Percentiles rank a stretch among this genome's conserved stretches.
Conservation (phyloP, 2,113 vertebrate species). For the Corythaixoides concolor region DNA sequence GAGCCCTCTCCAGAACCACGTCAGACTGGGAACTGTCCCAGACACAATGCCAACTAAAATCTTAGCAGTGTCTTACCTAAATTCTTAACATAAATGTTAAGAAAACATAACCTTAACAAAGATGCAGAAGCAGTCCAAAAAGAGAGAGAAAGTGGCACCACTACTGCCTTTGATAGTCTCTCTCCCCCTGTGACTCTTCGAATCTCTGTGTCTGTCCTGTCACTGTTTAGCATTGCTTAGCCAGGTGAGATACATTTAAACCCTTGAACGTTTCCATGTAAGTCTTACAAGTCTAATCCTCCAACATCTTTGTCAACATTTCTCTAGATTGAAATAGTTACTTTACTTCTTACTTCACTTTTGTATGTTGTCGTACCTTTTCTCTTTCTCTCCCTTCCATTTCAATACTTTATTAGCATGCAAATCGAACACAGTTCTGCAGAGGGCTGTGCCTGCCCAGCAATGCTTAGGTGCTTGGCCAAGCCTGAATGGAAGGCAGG, state of each 20-base stretch:
- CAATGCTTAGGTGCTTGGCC: background rate
- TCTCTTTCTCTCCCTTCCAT: background rate
- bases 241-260: background rate
- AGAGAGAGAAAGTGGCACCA: background rate
- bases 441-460: background rate
- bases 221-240: background rate
- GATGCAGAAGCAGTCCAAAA: background rate
- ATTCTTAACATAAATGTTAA: background rate
- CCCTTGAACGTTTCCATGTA: background rate
- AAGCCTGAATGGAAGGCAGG: rapidly evolving
- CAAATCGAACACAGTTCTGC: background rate
- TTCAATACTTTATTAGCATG: background rate
- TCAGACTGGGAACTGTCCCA: background rate
- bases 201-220: background rate
- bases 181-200: background rate
- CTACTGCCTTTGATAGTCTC: background rate
- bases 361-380: background rate
- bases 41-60: background rate
- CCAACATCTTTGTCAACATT: background rate
- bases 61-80: background rate
- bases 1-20: background rate
- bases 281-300: background rate
- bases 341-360: background rate
- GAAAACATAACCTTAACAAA: background rate
- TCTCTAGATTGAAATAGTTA: background rate